Evolutionary conservation across 53 echinoderm and acorn worm genomes (phyloP).

Genomic region (Temnopleurus reevesii): DNA sequence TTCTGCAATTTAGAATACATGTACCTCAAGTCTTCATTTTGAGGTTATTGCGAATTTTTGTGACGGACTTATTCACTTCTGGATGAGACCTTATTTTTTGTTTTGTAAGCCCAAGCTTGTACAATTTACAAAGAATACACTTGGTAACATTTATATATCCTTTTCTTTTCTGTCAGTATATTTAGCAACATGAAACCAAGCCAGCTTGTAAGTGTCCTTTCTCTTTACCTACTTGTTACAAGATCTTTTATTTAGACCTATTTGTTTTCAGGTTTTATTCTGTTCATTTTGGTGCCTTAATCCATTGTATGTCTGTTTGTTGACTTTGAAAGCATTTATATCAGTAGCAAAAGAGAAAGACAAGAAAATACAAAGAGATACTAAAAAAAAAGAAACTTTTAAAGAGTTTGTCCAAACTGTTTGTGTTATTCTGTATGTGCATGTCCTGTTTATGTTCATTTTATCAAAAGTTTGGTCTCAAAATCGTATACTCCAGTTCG

Average conservation of each 20-base stretch:
- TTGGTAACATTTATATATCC: constrained; percentile 55
- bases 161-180: constrained; percentile 59
- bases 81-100: too few species aligned
- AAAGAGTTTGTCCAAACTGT: constrained; percentile 33
- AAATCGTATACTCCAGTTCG: neutral
- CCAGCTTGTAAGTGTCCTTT: constrained; percentile 59
- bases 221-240: constrained; percentile 56
- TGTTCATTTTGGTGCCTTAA: constrained; percentile 62
- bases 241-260: constrained; percentile 55
- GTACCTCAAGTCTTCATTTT: too few species aligned
- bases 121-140: neutral
- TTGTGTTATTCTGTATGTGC: constrained; percentile 38
- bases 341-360: constrained; percentile 4
- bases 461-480: neutral
- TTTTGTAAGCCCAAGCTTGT: neutral
- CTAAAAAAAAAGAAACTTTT: neutral
- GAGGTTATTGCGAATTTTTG: too few species aligned
- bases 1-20: too few species aligned
- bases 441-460: constrained; percentile 45
- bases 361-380: constrained; percentile 16
- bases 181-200: constrained; percentile 60
- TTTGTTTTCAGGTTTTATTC: constrained; percentile 61
- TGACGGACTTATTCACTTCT: too few species aligned
- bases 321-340: constrained; percentile 51
- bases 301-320: constrained; percentile 59